These are phyloP conservation scores for Seira sanloemensis DNA, from an alignment of 2,888 invertebrate genomes.

Conservation along the genomic window DNA sequence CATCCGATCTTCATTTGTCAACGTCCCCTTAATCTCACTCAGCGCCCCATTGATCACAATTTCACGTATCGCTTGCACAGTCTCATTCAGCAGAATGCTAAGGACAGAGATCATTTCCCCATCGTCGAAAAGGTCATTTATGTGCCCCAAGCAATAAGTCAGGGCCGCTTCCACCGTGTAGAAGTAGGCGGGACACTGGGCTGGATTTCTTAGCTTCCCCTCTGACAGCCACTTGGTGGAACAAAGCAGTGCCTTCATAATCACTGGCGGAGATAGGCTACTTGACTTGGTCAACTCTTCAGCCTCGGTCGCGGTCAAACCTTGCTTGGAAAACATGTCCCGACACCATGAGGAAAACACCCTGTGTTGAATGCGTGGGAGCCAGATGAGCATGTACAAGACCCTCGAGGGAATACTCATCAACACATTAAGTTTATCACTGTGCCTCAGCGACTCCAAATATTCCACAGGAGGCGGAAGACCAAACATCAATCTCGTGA, in stretches of 20 bases:
- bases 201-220: slow-evolving; percentile 36
- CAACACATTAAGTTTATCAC: slow-evolving; percentile 30
- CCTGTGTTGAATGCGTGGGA: slow-evolving; percentile 70
- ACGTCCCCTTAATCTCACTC: background rate
- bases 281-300: slow-evolving; percentile 65
- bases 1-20: slow-evolving; percentile 31
- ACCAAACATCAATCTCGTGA: slow-evolving; percentile 71
- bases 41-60: slow-evolving; percentile 45
- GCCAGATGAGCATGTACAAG: slow-evolving; percentile 70
- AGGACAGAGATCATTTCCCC: slow-evolving; percentile 63
- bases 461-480: slow-evolving; percentile 72
- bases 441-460: slow-evolving; percentile 51
- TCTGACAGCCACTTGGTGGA: slow-evolving; percentile 61
- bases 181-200: slow-evolving; percentile 58
- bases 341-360: slow-evolving; percentile 71
- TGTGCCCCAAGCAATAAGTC: slow-evolving; percentile 51
- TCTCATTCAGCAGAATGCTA: slow-evolving; percentile 60
- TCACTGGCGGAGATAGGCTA: slow-evolving; percentile 42
- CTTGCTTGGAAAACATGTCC: slow-evolving; percentile 72
- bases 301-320: slow-evolving; percentile 65
- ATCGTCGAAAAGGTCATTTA: slow-evolving; percentile 60
- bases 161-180: slow-evolving; percentile 70
- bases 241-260: slow-evolving; percentile 61
- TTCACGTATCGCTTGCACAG: slow-evolving; percentile 59
- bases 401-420: slow-evolving; percentile 60